phyloP scores from a whole-genome alignment of 2,113 vertebrate species.

The Cryptoleucopteryx plumbea region DNA sequence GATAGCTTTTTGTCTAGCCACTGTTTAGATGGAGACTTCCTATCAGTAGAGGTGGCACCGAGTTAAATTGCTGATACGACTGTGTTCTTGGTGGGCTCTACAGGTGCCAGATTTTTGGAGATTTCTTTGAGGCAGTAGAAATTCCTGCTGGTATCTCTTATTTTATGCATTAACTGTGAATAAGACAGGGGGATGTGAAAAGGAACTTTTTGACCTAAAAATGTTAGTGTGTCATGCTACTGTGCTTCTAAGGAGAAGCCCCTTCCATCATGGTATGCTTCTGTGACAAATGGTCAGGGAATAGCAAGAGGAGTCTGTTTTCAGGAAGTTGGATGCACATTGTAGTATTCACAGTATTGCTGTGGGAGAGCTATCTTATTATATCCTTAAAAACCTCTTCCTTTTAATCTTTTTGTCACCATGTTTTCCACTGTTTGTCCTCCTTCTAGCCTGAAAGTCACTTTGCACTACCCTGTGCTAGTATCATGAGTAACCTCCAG shows the following conservation, averaged over 20 bases:
- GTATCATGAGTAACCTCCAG: background rate
- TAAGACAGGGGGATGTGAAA: background rate
- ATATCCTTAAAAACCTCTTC: background rate
- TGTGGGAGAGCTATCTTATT: background rate
- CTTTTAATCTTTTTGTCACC: background rate
- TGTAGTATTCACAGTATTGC: background rate
- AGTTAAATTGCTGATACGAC: accelerated
- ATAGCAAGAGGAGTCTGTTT: background rate
- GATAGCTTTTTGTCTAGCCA: background rate
- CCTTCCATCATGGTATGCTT: background rate
- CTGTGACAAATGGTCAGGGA: background rate
- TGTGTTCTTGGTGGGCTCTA: accelerated
- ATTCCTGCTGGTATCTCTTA: background rate
- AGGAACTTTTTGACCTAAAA: background rate
- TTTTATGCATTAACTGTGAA: background rate
- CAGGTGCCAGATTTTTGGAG: background rate
- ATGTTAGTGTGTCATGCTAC: accelerated
- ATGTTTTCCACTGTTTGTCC: background rate
- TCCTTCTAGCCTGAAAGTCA: background rate
- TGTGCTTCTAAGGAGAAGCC: background rate
- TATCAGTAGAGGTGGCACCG: background rate
- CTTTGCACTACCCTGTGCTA: background rate
- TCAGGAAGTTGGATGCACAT: background rate
- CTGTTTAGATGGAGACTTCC: background rate
- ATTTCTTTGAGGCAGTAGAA: background rate